phyloP scores from a whole-genome alignment of 2,797 vertebrate genomes.

The Lepilemur ruficaudatus region DNA sequence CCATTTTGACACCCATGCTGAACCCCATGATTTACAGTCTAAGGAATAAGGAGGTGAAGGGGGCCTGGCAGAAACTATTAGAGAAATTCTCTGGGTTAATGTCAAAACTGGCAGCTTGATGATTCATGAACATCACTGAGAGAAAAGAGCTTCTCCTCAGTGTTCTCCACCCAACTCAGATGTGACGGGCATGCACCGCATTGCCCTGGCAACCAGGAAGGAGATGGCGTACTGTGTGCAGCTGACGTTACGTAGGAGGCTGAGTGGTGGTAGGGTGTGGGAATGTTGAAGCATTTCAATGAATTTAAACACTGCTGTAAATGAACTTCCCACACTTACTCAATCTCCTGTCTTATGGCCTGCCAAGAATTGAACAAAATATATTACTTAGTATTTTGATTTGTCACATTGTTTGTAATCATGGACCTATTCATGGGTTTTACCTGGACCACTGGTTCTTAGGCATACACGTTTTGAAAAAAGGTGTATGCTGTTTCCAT shows the following conservation, averaged over 20 bases:
- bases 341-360: background rate
- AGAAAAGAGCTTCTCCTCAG: background rate
- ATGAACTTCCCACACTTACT: background rate
- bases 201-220: background rate
- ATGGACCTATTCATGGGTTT: background rate
- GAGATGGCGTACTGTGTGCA: rapidly evolving
- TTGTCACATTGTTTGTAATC: background rate
- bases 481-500: background rate
- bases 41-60: slow-evolving; percentile 77
- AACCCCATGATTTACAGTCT: slow-evolving; percentile 79
- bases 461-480: background rate
- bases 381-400: background rate
- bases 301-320: background rate
- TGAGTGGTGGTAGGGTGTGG: background rate
- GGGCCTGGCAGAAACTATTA: slow-evolving; percentile 54
- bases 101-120: background rate
- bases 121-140: background rate
- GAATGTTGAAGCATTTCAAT: background rate
- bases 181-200: background rate
- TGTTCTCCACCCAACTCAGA: background rate
- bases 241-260: background rate
- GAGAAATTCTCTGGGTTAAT: background rate
- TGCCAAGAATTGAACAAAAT: background rate
- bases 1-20: slow-evolving; percentile 70
- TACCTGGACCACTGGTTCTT: background rate